These are phyloP conservation scores for Ariolimax columbianus DNA, from an alignment of 2,888 invertebrate genomes.

Conservation along the genomic window DNA sequence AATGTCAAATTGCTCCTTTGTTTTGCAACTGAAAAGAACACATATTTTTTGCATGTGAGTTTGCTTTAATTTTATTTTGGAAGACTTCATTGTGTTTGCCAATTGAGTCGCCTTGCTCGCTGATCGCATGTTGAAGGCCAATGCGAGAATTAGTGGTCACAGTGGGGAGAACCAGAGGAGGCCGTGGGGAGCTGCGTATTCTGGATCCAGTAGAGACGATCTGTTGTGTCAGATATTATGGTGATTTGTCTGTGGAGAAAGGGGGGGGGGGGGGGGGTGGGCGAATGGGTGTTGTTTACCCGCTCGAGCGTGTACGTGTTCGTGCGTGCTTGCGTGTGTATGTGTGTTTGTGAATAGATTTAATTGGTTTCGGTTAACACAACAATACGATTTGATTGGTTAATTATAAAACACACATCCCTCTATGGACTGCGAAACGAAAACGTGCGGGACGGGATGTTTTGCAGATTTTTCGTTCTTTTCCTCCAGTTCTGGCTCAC, in stretches of 20 bases:
- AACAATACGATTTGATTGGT: background rate
- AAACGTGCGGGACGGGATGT: no score
- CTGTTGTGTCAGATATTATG: slow-evolving; percentile 2
- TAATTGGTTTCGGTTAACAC: background rate
- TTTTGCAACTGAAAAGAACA: slow-evolving; percentile 20
- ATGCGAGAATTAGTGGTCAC: slow-evolving; percentile 14
- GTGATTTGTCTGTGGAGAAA: background rate
- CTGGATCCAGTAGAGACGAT: background rate
- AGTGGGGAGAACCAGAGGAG: background rate
- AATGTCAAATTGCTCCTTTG: slow-evolving; percentile 12
- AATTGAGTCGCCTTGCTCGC: background rate
- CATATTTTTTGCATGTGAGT: slow-evolving; percentile 23
- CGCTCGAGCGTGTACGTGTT: background rate
- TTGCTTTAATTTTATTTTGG: slow-evolving; percentile 11
- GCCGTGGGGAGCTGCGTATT: background rate
- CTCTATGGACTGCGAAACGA: no score
- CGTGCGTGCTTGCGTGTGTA: background rate
- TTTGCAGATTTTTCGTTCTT: no score
- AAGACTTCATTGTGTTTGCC: slow-evolving; percentile 5
- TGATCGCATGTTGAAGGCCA: background rate
- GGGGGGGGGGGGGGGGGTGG: no score
- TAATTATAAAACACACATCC: background rate
- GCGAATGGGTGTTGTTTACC: background rate
- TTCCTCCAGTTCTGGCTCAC: no score
- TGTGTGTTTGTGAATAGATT: background rate